Evolutionary conservation across 92 coral and sea anemone species (phyloP).

Genomic region (Zoanthus sansibaricus): DNA sequence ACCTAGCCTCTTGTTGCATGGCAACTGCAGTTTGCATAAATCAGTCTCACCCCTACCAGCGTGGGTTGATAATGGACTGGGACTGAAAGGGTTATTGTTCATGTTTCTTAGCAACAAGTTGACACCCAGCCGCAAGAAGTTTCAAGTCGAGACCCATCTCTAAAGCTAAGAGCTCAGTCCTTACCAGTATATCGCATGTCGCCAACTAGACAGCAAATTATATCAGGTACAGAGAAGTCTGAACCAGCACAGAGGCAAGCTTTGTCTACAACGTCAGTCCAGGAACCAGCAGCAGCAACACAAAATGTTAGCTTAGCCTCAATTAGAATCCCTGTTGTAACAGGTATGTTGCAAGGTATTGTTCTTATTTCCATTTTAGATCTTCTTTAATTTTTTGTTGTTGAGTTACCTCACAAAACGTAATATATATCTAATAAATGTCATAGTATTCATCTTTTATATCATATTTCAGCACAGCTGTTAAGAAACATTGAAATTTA

Average conservation of each 20-base stretch:
- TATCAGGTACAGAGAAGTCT: constrained; percentile 30
- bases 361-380: neutral
- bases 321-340: constrained; percentile 7
- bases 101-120: constrained; percentile 30
- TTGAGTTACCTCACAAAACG: neutral
- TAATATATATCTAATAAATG: no score
- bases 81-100: neutral
- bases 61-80: no score
- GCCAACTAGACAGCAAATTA: constrained; percentile 23
- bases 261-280: constrained; percentile 30
- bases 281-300: constrained; percentile 31
- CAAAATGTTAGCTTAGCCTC: constrained; percentile 46
- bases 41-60: no score
- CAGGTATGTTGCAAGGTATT: neutral
- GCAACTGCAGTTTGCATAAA: no score
- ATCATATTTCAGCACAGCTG: no score
- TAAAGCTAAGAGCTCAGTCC: constrained; percentile 76
- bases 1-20: no score
- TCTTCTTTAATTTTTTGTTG: neutral
- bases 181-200: constrained; percentile 65
- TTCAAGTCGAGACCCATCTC: constrained; percentile 41
- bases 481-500: no score
- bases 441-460: no score
- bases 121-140: constrained; percentile 68
- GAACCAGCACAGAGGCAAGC: constrained; percentile 21